These are phyloP conservation scores for Apus apus DNA, from an alignment of 2,113 vertebrate species.

Conservation along the genomic window DNA sequence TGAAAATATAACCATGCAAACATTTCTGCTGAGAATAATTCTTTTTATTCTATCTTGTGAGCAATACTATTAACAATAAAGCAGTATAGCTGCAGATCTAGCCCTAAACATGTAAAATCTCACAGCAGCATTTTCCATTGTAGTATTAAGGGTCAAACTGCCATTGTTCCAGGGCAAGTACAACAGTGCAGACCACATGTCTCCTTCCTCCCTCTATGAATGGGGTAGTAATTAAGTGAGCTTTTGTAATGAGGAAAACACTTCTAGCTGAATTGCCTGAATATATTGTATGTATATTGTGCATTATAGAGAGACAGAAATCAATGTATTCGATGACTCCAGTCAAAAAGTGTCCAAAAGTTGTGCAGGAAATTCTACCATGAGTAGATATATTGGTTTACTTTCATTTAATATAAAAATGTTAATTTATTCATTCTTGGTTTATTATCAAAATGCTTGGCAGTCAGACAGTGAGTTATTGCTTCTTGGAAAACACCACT, in stretches of 20 bases:
- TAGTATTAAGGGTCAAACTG: not conserved
- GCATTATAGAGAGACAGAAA: not conserved
- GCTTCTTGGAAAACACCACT: not conserved
- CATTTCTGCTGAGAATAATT: not conserved
- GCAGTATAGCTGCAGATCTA: not conserved
- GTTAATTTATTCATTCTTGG: not conserved
- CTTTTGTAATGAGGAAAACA: not conserved
- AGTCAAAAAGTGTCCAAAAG: not conserved
- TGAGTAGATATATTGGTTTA: not conserved
- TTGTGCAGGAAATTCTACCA: not conserved
- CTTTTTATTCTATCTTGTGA: not conserved
- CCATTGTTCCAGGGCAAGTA: not conserved
- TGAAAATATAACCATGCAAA: not conserved
- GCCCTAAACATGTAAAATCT: not conserved
- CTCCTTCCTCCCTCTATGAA: not conserved
- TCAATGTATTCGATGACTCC: not conserved
- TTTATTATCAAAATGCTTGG: not conserved
- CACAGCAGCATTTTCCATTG: not conserved
- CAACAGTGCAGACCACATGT: not conserved
- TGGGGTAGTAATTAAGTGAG: not conserved
- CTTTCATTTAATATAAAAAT: not conserved
- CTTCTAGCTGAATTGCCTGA: not conserved
- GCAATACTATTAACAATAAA: not conserved
- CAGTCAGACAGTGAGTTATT: not conserved
- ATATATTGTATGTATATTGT: not conserved